Evolutionary conservation across 2,113 vertebrate species (phyloP).

Genomic region (Pygoscelis adeliae): DNA sequence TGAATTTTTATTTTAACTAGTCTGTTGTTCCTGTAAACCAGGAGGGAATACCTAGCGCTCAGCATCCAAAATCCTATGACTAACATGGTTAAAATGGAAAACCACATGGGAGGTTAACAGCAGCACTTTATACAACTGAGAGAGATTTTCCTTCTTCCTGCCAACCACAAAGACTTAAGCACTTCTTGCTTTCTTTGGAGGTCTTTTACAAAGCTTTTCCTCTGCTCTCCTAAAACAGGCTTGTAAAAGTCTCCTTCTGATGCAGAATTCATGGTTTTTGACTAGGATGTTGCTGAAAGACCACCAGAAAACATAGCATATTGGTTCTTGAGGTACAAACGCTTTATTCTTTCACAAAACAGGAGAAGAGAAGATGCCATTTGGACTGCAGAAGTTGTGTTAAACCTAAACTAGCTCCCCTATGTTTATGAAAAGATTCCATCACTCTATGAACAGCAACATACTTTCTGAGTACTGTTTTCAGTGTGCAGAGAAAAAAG

Average conservation of each 20-base stretch:
- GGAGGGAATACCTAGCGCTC: neutral
- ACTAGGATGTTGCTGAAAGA: neutral
- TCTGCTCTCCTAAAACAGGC: neutral
- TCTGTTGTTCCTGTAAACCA: neutral
- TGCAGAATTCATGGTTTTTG: neutral
- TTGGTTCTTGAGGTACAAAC: neutral
- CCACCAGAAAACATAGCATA: neutral
- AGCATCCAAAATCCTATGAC: neutral
- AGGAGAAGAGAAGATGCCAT: neutral
- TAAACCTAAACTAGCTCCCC: neutral
- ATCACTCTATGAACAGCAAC: neutral
- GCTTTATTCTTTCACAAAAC: neutral
- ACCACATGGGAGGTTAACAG: neutral
- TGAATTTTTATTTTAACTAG: neutral
- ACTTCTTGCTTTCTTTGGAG: neutral
- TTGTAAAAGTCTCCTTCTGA: neutral
- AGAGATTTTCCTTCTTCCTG: neutral
- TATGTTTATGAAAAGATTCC: neutral
- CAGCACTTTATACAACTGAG: accelerated
- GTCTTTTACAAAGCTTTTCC: neutral
- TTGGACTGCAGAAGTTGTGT: neutral
- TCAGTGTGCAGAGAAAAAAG: neutral
- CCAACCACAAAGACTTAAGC: neutral
- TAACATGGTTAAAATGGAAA: neutral
- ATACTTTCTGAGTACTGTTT: neutral